These are phyloP conservation scores for Coptodon bakossiorum DNA, from an alignment of 2,113 vertebrate genomes.

Conservation along the genomic window DNA sequence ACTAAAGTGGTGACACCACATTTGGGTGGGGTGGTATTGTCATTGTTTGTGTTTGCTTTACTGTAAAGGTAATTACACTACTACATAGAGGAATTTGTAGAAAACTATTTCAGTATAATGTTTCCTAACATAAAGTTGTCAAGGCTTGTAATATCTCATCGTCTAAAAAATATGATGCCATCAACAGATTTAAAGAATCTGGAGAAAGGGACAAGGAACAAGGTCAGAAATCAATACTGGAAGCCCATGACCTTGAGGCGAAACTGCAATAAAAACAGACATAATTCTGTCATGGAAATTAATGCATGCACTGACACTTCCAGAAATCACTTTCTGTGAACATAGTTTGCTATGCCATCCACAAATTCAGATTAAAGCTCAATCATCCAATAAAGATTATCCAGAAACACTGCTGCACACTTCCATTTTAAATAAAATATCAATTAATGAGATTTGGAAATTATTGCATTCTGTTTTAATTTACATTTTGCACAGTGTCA, in stretches of 20 bases:
- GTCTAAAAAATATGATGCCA: neutral
- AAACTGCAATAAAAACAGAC: neutral
- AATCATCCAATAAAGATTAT: neutral
- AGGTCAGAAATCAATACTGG: neutral
- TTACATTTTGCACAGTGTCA: neutral
- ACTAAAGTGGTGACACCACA: neutral
- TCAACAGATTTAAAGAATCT: neutral
- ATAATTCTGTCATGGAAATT: neutral
- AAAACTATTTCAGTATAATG: neutral
- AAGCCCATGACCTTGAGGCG: rapidly evolving
- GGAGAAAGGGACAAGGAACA: neutral
- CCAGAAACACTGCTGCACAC: neutral
- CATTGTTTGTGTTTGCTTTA: neutral
- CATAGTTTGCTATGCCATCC: neutral
- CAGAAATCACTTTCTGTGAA: neutral
- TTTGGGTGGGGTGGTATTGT: neutral
- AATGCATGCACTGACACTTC: neutral
- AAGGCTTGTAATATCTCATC: neutral
- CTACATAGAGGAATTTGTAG: neutral
- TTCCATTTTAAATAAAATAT: neutral
- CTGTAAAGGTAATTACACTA: neutral
- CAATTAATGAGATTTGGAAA: neutral
- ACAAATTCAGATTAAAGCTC: neutral
- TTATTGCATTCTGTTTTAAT: neutral
- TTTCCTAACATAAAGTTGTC: neutral